Percentiles rank a stretch among this genome's conserved stretches.
These are phyloP conservation scores for Zootermopsis nevadensis DNA, from an alignment of 2,888 invertebrate species.

Conservation along the genomic window DNA sequence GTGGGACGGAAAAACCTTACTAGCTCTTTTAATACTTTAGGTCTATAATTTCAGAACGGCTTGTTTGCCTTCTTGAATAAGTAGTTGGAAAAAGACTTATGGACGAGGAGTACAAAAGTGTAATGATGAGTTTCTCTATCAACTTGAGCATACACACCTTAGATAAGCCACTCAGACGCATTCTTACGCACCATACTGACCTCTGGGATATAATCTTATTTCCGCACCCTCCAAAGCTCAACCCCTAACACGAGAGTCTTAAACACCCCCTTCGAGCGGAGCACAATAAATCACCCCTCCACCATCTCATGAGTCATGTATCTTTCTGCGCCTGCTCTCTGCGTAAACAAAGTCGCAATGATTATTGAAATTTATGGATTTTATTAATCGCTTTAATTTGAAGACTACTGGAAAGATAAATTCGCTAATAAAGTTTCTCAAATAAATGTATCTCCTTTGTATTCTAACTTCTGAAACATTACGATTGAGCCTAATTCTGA, in stretches of 20 bases:
- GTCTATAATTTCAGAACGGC: too few relatives aligned
- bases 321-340: conserved; percentile 7
- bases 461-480: too few relatives aligned
- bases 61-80: too few relatives aligned
- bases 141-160: background rate
- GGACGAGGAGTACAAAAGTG: background rate
- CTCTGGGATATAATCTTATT: background rate
- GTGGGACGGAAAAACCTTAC: too few relatives aligned
- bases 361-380: background rate
- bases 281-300: conserved; percentile 38
- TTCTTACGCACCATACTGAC: conserved; percentile 2
- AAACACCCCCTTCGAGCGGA: conserved; percentile 18
- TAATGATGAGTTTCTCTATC: background rate
- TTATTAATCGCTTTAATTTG: background rate
- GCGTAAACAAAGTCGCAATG: background rate
- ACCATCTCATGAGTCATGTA: conserved; percentile 5
- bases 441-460: background rate
- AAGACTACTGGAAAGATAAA: background rate
- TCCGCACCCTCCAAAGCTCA: background rate
- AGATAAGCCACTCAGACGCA: background rate
- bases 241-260: conserved; percentile 17
- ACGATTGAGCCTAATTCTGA: too few relatives aligned
- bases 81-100: background rate
- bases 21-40: too few relatives aligned
- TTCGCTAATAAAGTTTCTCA: background rate